Conservation (phyloP, 1,140 invertebrate genomes). For the Psix sp. region DNA sequence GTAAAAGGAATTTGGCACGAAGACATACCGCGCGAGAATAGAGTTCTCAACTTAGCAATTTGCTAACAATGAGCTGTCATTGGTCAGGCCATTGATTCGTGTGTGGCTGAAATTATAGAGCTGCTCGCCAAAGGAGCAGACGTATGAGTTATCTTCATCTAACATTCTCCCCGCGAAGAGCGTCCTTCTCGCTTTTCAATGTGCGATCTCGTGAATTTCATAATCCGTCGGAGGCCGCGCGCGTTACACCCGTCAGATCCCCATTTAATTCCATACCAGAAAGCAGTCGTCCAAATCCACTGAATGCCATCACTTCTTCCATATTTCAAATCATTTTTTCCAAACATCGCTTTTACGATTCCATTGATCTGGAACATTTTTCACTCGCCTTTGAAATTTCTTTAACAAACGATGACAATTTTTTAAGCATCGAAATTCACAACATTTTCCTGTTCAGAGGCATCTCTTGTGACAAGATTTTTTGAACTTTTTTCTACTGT, state of each 20-base stretch:
- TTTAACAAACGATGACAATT: too few relatives aligned
- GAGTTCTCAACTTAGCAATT: conserved; percentile 46
- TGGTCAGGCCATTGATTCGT: conserved; percentile 49
- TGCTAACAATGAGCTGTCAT: conserved; percentile 45
- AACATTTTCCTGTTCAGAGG: too few relatives aligned
- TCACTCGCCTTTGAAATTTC: too few relatives aligned
- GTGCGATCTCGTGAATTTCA: conserved; percentile 31
- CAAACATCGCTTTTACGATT: too few relatives aligned
- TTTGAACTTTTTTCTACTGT: too few relatives aligned
- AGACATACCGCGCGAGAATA: conserved; percentile 42
- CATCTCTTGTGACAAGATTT: too few relatives aligned
- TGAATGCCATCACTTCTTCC: too few relatives aligned
- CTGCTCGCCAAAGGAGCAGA: background rate
- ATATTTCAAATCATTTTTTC: too few relatives aligned
- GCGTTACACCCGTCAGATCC: conserved; percentile 16
- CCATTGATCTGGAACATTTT: too few relatives aligned
- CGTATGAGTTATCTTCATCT: background rate
- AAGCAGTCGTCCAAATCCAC: too few relatives aligned
- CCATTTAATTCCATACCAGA: conserved; percentile 54
- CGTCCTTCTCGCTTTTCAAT: conserved; percentile 2
- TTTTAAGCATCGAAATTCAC: too few relatives aligned
- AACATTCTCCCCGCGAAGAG: background rate
- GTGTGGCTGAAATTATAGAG: conserved; percentile 14
- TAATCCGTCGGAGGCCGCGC: conserved; percentile 10
- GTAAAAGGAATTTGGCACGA: conserved; percentile 41